phyloP scores from a whole-genome alignment of 2,797 vertebrate species.

The Notamacropus eugenii region DNA sequence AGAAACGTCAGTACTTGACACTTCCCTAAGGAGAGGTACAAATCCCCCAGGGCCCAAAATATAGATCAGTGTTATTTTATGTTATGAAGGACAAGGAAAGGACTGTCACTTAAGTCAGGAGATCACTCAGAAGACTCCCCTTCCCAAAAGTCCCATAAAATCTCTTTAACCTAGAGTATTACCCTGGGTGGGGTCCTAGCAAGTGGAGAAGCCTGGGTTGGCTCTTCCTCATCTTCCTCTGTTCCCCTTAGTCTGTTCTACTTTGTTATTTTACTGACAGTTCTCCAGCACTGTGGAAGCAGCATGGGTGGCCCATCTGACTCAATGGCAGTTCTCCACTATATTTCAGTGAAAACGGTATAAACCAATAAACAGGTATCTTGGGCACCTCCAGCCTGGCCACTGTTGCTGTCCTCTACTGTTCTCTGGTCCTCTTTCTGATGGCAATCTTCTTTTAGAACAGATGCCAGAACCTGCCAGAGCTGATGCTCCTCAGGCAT shows the following conservation, averaged over 20 bases:
- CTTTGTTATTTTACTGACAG: not conserved
- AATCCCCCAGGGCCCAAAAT: not conserved
- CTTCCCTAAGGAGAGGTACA: not conserved
- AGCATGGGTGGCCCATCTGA: too few species aligned
- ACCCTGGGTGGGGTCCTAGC: not conserved
- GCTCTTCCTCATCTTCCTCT: not conserved
- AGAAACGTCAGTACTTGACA: not conserved
- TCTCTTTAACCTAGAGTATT: not conserved
- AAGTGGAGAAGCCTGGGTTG: not conserved
- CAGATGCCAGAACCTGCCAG: too few species aligned
- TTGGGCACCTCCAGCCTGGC: too few species aligned
- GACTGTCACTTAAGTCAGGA: not conserved
- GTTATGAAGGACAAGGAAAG: not conserved
- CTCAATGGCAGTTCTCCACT: too few species aligned
- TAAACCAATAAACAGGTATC: too few species aligned
- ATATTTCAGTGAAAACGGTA: too few species aligned
- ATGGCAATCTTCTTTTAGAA: too few species aligned
- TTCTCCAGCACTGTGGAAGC: too few species aligned
- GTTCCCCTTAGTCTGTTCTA: too few species aligned
- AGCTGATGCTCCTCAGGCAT: too few species aligned
- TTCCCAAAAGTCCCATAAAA: not conserved
- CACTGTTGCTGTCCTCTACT: not conserved
- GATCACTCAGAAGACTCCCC: not conserved
- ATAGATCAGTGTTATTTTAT: not conserved
- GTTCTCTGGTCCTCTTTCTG: conserved; percentile 4